Percentiles rank a stretch among this genome's conserved stretches.
phyloP scores from a whole-genome alignment of 1,140 invertebrate genomes.

The Manduca sexta region DNA sequence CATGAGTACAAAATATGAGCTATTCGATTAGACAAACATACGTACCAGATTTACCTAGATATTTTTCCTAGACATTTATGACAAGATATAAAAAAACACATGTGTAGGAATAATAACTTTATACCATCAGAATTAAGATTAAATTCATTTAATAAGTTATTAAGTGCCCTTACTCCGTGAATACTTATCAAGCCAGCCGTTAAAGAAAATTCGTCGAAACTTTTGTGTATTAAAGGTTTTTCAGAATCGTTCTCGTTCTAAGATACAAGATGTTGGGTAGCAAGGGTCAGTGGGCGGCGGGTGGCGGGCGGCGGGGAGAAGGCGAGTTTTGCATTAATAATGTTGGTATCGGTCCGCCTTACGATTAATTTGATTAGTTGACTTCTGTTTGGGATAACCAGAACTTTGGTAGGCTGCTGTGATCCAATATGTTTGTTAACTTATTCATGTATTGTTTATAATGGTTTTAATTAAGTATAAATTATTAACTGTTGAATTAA shows the following conservation, averaged over 20 bases:
- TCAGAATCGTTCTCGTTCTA: constrained; percentile 21
- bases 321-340: constrained; percentile 66
- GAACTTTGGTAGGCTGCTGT: neutral
- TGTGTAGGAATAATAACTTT: too few species aligned
- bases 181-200: neutral
- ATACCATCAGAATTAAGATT: too few species aligned
- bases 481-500: too few species aligned
- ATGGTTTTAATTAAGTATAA: too few species aligned
- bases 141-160: too few species aligned
- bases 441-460: too few species aligned
- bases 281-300: constrained; percentile 7
- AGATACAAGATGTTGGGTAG: constrained; percentile 18
- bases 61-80: too few species aligned
- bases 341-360: constrained; percentile 64
- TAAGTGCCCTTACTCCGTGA: neutral
- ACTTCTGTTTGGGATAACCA: constrained; percentile 42
- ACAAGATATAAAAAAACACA: too few species aligned
- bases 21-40: too few species aligned
- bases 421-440: neutral
- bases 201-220: neutral
- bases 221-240: constrained; percentile 5
- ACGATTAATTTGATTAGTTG: constrained; percentile 70
- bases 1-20: too few species aligned
- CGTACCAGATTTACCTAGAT: too few species aligned
- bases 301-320: constrained; percentile 20